These are phyloP conservation scores for Celastrina argiolus DNA, from an alignment of 2,888 invertebrate species.

Conservation along the genomic window DNA sequence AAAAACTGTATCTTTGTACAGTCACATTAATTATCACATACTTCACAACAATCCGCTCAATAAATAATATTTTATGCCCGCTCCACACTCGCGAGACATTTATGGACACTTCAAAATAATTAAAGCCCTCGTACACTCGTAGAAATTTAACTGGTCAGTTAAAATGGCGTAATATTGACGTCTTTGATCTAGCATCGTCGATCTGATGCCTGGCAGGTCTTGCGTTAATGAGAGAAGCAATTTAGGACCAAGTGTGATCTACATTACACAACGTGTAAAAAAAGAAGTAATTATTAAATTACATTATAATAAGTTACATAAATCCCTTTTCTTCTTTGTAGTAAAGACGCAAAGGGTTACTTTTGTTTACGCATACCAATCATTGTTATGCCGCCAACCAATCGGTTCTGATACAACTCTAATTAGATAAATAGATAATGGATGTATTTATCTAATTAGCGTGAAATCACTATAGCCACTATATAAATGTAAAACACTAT, in stretches of 20 bases:
- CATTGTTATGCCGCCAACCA: too few species aligned
- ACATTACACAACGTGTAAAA: too few species aligned
- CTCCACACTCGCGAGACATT: constrained; percentile 35
- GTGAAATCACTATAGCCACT: too few species aligned
- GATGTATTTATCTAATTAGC: too few species aligned
- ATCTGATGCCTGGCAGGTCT: not conserved
- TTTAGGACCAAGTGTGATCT: not conserved
- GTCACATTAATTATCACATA: constrained; percentile 23
- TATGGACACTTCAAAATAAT: constrained; percentile 40
- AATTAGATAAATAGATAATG: too few species aligned
- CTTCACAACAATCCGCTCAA: constrained; percentile 7
- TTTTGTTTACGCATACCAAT: too few species aligned
- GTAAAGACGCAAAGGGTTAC: too few species aligned
- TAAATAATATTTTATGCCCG: constrained; percentile 22
- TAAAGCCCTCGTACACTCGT: constrained; percentile 28
- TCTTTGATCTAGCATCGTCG: constrained; percentile 5
- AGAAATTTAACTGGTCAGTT: not conserved
- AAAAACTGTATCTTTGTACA: not conserved
- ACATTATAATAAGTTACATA: too few species aligned
- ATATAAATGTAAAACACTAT: too few species aligned
- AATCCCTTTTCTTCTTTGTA: too few species aligned
- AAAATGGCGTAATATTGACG: not conserved
- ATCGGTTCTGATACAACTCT: too few species aligned
- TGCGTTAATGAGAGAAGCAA: not conserved
- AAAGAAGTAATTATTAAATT: too few species aligned